Percentiles rank a stretch among this genome's conserved stretches.
These are phyloP conservation scores for Muscidifurax raptorellus DNA, from an alignment of 1,140 invertebrate species.

Conservation along the genomic window DNA sequence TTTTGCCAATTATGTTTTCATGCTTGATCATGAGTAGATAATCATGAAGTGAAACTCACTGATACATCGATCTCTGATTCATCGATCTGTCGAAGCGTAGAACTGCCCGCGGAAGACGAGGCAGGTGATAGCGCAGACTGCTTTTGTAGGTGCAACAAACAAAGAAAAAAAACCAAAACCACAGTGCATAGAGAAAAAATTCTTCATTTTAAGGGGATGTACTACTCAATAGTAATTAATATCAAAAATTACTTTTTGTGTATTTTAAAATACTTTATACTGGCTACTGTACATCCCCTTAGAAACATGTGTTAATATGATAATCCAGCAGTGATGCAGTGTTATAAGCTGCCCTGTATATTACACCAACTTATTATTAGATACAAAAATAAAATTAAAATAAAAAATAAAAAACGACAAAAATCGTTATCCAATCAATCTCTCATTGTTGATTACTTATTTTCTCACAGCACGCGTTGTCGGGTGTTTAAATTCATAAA, in stretches of 20 bases:
- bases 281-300: conserved; percentile 18
- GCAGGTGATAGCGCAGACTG: conserved; percentile 68
- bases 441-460: neutral
- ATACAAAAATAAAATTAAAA: too few species aligned
- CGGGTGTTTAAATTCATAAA: conserved; percentile 34
- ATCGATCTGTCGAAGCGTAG: conserved; percentile 61
- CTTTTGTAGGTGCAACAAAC: conserved; percentile 66
- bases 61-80: conserved; percentile 62
- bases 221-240: neutral
- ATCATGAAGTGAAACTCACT: conserved; percentile 63
- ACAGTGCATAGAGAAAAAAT: conserved; percentile 64
- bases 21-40: conserved; percentile 35
- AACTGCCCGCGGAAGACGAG: conserved; percentile 61
- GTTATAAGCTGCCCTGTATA: conserved; percentile 61
- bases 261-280: conserved; percentile 2
- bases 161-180: conserved; percentile 71
- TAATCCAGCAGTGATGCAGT: conserved; percentile 64
- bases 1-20: conserved; percentile 5
- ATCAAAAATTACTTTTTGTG: neutral
- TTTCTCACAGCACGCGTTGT: conserved; percentile 36
- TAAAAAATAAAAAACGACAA: too few species aligned
- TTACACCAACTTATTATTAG: conserved; percentile 41
- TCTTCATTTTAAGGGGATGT: conserved; percentile 32
- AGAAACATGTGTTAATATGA: conserved; percentile 68
- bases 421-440: conserved; percentile 22